Base-by-base conservation (phyloP, 2,888 invertebrate species). In the Coelinius sp. region DNA sequence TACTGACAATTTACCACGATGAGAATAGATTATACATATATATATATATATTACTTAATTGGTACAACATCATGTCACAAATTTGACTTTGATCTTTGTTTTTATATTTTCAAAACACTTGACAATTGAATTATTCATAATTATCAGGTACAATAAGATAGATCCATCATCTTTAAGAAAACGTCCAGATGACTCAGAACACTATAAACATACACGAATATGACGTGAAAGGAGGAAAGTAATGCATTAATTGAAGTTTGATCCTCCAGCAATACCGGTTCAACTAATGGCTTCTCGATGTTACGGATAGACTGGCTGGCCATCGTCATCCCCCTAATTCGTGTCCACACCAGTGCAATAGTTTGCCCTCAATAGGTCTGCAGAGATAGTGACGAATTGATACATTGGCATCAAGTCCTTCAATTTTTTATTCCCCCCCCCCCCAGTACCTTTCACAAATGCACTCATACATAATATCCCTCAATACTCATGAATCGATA, bases 241-340 rank as follows among this genome's bases (percentile, higher is more conserved):
- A 59, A 67, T 72, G 64, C 46, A 59, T 27, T 53, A 67, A 73
- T 74, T 70, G 66, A 22, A 72, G 68, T 74, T 74, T 75, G 72
- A 75, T 72, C 70, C 68, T 70, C 63, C 52, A 63, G 52, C 53
- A 27, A 31, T 17, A 35, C 49, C 62, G 27, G 71, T 70, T 49
- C 46, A 31, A 31, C 70, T 74, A 68, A 75, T 74, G 70, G 62
- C 49, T 62, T 70, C 72, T 73, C 72, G 65, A 69, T 65, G 70
- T 68, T 74, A 59, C 53, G 64, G 68, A 31, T 68, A 73, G 62
- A 74, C 70, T 73, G 70, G 70, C 70, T 73, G 70, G 70, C 41
- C 63, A 70, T 66, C 73, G 59, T 35, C 31, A 44, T 70, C 49
- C 52, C 31, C 22, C 44, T 53, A 49, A n/a, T 72, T 46, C 8